A percentile compares a stretch with the other conserved stretches of the same genome.
phyloP scores from a whole-genome alignment of 1,140 invertebrate genomes.

The Heliothis subflexa region DNA sequence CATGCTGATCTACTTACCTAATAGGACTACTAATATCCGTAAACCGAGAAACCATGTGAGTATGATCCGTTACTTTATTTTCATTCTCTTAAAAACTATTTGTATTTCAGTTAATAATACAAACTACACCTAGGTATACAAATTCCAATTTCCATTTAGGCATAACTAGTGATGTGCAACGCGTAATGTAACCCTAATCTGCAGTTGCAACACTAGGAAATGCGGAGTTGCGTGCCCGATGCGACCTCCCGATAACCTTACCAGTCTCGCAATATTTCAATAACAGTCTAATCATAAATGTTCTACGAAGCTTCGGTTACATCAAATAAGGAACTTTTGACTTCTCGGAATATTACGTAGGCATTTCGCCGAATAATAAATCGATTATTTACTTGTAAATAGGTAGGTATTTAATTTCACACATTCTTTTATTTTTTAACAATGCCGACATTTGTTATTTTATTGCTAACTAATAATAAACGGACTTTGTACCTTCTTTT shows the following conservation, averaged over 20 bases:
- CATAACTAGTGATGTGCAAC: not conserved
- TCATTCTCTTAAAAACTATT: too few relatives aligned
- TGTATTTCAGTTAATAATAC: too few relatives aligned
- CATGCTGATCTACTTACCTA: too few relatives aligned
- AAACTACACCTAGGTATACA: not conserved
- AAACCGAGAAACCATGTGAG: too few relatives aligned
- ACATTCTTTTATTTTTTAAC: too few relatives aligned
- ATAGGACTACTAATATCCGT: too few relatives aligned
- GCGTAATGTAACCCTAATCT: constrained; percentile 41
- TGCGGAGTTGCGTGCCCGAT: constrained; percentile 31
- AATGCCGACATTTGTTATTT: too few relatives aligned
- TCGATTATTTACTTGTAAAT: not conserved
- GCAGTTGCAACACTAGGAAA: constrained; percentile 19
- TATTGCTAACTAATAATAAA: too few relatives aligned
- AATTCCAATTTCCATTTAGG: not conserved
- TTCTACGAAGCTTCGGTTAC: constrained; percentile 21
- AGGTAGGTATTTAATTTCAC: too few relatives aligned
- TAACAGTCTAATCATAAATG: constrained; percentile 35
- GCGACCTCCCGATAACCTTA: constrained; percentile 34
- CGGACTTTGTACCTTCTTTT: too few relatives aligned
- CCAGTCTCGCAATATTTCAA: constrained; percentile 42
- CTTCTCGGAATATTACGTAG: not conserved
- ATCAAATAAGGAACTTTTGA: constrained; percentile 9
- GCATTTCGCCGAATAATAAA: not conserved
- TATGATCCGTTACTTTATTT: too few relatives aligned